A percentile compares a stretch with the other conserved stretches of the same genome.
phyloP scores from a whole-genome alignment of 1,140 invertebrate species.

The Spodoptera frugiperda region DNA sequence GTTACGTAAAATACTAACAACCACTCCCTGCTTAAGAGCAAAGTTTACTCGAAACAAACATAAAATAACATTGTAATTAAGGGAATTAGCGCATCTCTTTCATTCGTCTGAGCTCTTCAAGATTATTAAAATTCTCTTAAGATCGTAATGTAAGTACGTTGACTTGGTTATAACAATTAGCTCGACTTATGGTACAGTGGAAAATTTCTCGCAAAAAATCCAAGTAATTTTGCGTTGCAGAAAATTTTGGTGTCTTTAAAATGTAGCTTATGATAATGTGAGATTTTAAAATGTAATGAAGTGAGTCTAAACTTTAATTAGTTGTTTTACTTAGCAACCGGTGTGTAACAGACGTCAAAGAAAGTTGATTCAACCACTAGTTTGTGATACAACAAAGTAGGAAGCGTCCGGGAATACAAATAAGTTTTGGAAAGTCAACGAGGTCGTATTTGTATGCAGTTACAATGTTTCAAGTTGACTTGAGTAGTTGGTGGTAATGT shows the following conservation, averaged over 20 bases:
- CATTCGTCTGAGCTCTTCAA: background rate
- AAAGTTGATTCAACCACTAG: conserved; percentile 36
- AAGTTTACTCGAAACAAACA: background rate
- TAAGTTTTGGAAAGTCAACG: conserved; percentile 28
- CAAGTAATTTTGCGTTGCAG: conserved; percentile 3
- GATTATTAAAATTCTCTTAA: conserved; percentile 36
- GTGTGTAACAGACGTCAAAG: conserved; percentile 26
- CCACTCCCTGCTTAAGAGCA: background rate
- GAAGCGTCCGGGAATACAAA: conserved; percentile 34
- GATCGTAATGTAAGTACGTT: conserved; percentile 16
- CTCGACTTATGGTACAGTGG: conserved; percentile 8
- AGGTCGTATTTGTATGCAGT: conserved; percentile 23
- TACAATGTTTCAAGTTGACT: conserved; percentile 8
- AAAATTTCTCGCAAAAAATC: conserved; percentile 16
- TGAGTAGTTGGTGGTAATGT: background rate
- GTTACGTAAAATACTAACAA: background rate
- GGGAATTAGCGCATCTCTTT: background rate
- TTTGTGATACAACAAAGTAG: conserved; percentile 41
- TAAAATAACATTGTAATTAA: conserved; percentile 26
- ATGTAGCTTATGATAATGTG: conserved; percentile 14
- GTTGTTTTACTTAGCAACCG: conserved; percentile 19
- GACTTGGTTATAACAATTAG: conserved; percentile 31
- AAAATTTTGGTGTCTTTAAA: conserved; percentile 5
- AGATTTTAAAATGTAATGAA: conserved; percentile 33
- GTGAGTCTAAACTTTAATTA: conserved; percentile 38